Conservation (phyloP, 2,113 vertebrate species). For the Mesitornis unicolor region DNA sequence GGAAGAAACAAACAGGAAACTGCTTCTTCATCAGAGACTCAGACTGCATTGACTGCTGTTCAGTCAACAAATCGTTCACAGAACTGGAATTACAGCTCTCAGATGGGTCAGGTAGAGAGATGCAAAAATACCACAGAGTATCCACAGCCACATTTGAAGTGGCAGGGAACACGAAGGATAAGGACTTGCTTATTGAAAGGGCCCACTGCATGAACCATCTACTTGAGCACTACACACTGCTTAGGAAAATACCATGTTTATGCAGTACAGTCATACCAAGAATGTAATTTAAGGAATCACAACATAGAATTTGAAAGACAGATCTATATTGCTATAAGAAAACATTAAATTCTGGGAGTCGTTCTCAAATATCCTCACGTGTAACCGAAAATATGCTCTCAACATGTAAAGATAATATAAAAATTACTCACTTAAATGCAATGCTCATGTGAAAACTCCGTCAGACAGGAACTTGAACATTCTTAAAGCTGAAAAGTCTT, state of each 20-base stretch:
- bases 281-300: neutral
- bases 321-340: neutral
- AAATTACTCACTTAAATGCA: neutral
- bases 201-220: neutral
- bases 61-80: neutral
- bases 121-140: neutral
- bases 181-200: neutral
- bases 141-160: neutral
- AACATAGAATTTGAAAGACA: neutral
- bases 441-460: neutral
- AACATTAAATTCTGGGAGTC: neutral
- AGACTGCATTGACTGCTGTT: neutral
- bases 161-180: neutral
- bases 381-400: neutral
- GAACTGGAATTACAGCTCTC: neutral
- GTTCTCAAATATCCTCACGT: neutral
- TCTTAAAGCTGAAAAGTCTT: neutral
- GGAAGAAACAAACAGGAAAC: neutral
- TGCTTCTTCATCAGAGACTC: neutral
- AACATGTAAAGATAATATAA: neutral
- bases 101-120: neutral
- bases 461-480: neutral
- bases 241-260: neutral
- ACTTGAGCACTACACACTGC: accelerated
- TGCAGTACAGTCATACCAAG: neutral